Percentiles rank a stretch among this genome's conserved stretches.
phyloP scores from a whole-genome alignment of 2,797 vertebrate genomes.

The Lophotriccus pileatus region DNA sequence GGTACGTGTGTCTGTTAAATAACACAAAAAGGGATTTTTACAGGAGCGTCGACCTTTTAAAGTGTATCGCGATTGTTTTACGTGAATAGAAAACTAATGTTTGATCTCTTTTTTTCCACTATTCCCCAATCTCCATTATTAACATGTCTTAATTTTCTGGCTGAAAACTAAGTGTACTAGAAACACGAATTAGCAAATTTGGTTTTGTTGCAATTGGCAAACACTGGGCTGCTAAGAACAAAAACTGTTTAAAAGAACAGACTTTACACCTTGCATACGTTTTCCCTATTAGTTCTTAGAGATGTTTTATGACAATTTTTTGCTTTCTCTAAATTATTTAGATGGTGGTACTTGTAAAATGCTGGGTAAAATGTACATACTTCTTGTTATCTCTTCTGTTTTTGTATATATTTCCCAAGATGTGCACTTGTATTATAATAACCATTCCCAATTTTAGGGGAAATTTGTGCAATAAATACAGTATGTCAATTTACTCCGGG shows the following conservation, averaged over 20 bases:
- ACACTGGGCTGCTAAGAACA: constrained; percentile 68
- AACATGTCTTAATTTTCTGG: constrained; percentile 77
- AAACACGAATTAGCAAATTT: constrained; percentile 30
- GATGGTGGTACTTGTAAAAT: constrained; percentile 78
- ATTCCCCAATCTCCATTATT: constrained; percentile 62
- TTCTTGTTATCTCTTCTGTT: constrained; percentile 78
- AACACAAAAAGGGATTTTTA: constrained; percentile 66
- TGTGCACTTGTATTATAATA: constrained; percentile 86
- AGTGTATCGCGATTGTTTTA: neutral
- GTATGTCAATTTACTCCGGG: constrained; percentile 72
- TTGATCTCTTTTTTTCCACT: constrained; percentile 63
- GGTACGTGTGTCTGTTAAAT: constrained; percentile 43
- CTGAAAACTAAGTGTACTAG: constrained; percentile 67
- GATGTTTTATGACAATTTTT: constrained; percentile 70
- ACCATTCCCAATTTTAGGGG: constrained; percentile 96
- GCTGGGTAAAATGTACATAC: constrained; percentile 91
- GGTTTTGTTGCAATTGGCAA: constrained; percentile 65
- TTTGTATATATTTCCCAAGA: constrained; percentile 94
- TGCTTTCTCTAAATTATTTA: constrained; percentile 88
- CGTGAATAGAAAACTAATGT: constrained; percentile 62
- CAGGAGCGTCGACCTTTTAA: neutral
- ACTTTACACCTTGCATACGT: constrained; percentile 56
- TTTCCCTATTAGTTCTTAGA: constrained; percentile 45
- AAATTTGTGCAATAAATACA: constrained; percentile 99
- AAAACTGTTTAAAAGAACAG: constrained; percentile 17